phyloP scores from a whole-genome alignment of 2,797 vertebrate species.

The Anabas testudineus region DNA sequence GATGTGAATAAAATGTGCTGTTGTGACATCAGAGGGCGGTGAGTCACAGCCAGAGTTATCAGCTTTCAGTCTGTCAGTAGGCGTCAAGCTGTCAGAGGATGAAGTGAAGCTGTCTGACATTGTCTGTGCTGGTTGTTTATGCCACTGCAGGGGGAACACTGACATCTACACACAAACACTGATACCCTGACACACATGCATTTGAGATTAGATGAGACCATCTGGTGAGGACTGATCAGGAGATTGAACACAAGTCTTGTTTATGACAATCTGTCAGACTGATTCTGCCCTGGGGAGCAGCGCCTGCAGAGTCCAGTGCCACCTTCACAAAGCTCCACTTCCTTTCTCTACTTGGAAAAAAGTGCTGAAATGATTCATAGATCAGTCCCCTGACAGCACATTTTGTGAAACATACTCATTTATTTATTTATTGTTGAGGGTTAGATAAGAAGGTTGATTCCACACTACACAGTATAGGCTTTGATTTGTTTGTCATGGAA shows the following conservation, averaged over 20 bases:
- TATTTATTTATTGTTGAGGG: too few relatives aligned
- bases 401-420: too few relatives aligned
- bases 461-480: too few relatives aligned
- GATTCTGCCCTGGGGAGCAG: slow-evolving; percentile 55
- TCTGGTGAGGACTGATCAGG: slow-evolving; percentile 73
- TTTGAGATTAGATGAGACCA: slow-evolving; percentile 79
- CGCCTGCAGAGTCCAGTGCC: slow-evolving; percentile 44
- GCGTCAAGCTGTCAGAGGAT: slow-evolving; percentile 59
- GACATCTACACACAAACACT: slow-evolving; percentile 36
- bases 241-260: slow-evolving; percentile 80
- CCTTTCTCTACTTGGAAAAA: slow-evolving; percentile 6
- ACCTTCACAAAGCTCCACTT: slow-evolving; percentile 35
- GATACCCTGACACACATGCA: slow-evolving; percentile 42
- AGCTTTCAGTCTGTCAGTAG: slow-evolving; percentile 56
- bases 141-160: slow-evolving; percentile 56
- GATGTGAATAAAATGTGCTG: background rate
- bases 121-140: slow-evolving; percentile 70
- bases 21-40: background rate
- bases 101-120: slow-evolving; percentile 69
- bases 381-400: background rate
- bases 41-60: slow-evolving; percentile 46
- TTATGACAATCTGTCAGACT: slow-evolving; percentile 79
- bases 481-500: too few relatives aligned
- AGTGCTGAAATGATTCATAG: background rate
- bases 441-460: too few relatives aligned